Percentiles rank a stretch among this genome's conserved stretches.
Evolutionary conservation across 2,113 vertebrate species (phyloP).

Genomic region (Platysteira castanea): DNA sequence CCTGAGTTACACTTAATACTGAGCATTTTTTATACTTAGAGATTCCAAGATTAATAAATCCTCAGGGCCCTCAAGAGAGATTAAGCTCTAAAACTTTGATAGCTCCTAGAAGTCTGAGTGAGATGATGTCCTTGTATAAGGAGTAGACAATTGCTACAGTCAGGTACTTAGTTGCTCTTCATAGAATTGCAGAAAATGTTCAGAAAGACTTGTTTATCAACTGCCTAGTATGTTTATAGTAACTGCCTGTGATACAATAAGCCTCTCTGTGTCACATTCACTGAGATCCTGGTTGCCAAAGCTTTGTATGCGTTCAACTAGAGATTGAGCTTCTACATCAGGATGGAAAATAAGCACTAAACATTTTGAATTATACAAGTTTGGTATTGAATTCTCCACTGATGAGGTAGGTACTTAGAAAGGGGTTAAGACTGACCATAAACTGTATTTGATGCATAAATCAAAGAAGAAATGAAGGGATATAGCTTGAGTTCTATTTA

Average conservation of each 20-base stretch:
- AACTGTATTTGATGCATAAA: neutral
- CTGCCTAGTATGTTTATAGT: neutral
- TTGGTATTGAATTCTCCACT: neutral
- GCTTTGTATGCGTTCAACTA: neutral
- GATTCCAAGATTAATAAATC: neutral
- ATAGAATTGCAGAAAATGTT: neutral
- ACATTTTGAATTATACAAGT: fast-evolving
- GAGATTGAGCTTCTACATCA: neutral
- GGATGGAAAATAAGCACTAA: neutral
- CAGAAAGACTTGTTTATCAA: neutral
- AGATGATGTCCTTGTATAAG: neutral
- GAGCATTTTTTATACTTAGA: neutral
- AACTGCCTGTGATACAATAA: neutral
- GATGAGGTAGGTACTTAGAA: neutral
- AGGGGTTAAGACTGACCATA: neutral
- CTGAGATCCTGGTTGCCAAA: neutral
- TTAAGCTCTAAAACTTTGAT: neutral
- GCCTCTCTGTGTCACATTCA: neutral
- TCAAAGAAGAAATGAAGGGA: neutral
- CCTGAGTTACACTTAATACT: neutral
- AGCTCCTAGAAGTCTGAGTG: neutral
- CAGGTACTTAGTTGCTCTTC: neutral
- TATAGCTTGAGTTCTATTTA: neutral
- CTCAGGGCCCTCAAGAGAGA: neutral
- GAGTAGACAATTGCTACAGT: neutral